Evolutionary conservation across 1,140 invertebrate genomes (phyloP).

Genomic region (Globodera rostochiensis): DNA sequence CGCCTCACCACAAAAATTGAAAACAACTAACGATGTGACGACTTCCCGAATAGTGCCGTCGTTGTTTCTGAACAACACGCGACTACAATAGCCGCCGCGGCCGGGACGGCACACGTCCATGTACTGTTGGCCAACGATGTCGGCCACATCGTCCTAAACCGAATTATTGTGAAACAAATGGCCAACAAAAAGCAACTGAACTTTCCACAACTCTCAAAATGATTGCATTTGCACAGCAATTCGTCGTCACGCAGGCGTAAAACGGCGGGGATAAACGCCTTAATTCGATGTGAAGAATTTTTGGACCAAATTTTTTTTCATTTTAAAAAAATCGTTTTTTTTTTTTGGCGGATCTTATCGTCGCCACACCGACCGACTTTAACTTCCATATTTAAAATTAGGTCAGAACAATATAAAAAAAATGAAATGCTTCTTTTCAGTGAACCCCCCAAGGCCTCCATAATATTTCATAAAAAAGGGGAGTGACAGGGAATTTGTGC

Average conservation of each 20-base stretch:
- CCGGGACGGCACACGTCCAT: slow-evolving; percentile 22
- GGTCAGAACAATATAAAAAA: too few relatives aligned
- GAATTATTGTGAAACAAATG: neutral
- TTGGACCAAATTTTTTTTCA: neutral
- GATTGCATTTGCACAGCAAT: slow-evolving; percentile 38
- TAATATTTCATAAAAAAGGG: neutral
- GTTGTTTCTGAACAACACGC: slow-evolving; percentile 5
- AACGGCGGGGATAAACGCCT: neutral
- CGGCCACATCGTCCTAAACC: slow-evolving; percentile 22
- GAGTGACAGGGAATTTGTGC: neutral
- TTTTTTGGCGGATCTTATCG: too few relatives aligned
- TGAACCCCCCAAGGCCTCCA: too few relatives aligned
- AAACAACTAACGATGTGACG: slow-evolving; percentile 32
- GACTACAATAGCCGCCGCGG: slow-evolving; percentile 28
- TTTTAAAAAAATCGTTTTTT: neutral
- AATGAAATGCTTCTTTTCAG: too few relatives aligned
- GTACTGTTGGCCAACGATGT: slow-evolving; percentile 29
- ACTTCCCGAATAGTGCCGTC: slow-evolving; percentile 28
- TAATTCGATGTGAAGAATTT: neutral
- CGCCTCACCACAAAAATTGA: too few relatives aligned
- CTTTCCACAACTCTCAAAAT: neutral
- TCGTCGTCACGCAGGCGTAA: slow-evolving; percentile 17
- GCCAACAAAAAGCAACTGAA: neutral
- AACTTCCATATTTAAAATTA: too few relatives aligned
- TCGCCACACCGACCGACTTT: neutral